These are phyloP conservation scores for Panulirus ornatus DNA, from an alignment of 1,140 invertebrate species.

Conservation along the genomic window DNA sequence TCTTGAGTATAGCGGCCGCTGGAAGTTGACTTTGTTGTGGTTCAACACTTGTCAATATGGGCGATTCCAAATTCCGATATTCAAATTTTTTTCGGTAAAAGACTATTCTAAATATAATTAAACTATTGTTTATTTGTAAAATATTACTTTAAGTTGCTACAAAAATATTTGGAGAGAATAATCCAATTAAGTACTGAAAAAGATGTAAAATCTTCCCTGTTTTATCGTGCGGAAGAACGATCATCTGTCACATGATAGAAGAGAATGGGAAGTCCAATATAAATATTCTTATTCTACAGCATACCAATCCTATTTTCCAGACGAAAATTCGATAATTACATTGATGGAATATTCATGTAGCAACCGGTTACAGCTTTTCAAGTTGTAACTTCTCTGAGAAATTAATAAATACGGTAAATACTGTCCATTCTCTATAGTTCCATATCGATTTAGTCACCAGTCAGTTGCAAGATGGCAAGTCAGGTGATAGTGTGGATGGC, in stretches of 20 bases:
- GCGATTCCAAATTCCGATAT: constrained; percentile 19
- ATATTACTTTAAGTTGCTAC: too few relatives aligned
- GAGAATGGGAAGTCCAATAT: constrained; percentile 31
- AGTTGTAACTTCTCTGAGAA: neutral
- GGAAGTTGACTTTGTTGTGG: neutral
- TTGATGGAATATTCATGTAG: neutral
- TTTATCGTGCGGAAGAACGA: constrained; percentile 1
- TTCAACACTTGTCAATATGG: constrained; percentile 51
- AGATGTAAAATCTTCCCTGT: too few relatives aligned
- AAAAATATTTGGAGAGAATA: too few relatives aligned
- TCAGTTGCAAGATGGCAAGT: constrained; percentile 31
- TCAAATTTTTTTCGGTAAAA: neutral
- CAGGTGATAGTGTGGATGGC: neutral
- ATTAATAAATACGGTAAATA: neutral
- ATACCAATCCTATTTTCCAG: neutral
- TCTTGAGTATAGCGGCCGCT: too few relatives aligned
- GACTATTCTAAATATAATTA: too few relatives aligned
- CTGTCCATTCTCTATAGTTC: constrained; percentile 2
- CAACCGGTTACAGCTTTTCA: neutral
- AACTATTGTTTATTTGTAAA: too few relatives aligned
- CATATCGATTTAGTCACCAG: constrained; percentile 29
- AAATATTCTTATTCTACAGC: constrained; percentile 7
- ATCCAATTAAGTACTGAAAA: too few relatives aligned
- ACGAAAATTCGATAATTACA: neutral
- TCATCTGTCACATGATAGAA: constrained; percentile 45